These are phyloP conservation scores for Gymnocheta viridis DNA, from an alignment of 2,888 invertebrate species.

Conservation along the genomic window DNA sequence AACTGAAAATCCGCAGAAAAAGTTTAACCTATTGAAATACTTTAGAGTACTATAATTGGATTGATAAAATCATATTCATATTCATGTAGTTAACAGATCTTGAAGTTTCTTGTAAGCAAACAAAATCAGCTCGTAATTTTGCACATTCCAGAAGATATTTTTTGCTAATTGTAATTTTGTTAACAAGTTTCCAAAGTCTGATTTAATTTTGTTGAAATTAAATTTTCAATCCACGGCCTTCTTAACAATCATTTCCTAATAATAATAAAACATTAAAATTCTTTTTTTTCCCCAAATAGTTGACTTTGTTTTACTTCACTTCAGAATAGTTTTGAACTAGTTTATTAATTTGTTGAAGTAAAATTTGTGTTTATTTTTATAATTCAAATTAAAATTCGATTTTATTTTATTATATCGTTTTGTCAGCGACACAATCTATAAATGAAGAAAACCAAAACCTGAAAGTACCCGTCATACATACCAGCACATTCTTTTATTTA, in stretches of 20 bases:
- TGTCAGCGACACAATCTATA: constrained; percentile 16
- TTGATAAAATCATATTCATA: too few relatives aligned
- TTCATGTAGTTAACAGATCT: neutral
- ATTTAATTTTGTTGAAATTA: neutral
- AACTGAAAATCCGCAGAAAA: too few relatives aligned
- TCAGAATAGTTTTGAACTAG: constrained; percentile 1
- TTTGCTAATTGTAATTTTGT: neutral
- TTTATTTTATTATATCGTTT: constrained; percentile 15
- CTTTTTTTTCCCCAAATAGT: neutral
- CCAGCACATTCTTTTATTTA: constrained; percentile 35
- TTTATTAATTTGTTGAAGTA: constrained; percentile 17
- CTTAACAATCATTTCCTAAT: neutral
- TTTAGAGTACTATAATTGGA: too few relatives aligned
- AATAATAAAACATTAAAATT: neutral
- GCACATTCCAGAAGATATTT: neutral
- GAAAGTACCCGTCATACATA: constrained; percentile 5
- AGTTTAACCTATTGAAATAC: too few relatives aligned
- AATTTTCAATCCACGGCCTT: neutral
- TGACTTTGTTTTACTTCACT: neutral
- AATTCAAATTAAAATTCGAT: constrained; percentile 45
- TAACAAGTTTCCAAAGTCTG: neutral
- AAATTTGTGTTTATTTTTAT: neutral
- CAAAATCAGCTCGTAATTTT: neutral
- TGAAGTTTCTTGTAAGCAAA: neutral
- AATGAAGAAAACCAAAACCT: neutral